Base-by-base conservation (phyloP, 1,140 invertebrate species). In the Macrotrachela quadricornifera region DNA sequence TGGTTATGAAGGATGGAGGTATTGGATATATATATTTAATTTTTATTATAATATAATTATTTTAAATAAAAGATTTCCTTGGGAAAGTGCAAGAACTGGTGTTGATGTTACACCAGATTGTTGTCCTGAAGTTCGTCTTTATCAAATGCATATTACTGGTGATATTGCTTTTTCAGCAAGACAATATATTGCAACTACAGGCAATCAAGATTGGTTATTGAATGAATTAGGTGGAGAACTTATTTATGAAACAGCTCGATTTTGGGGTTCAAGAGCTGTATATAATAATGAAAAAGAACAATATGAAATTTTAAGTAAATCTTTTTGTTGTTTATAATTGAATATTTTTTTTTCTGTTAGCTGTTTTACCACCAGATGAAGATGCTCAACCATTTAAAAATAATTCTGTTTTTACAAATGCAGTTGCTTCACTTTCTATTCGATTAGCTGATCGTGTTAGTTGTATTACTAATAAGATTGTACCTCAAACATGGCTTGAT, bases 361-460 rank as follows among this genome's bases (percentile, higher is more conserved):
- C 57, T 47, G 72, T 73, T 9, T 71, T 71, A 67, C 67, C 69
- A 17, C 72, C 72, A 37, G 72, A 74, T 62, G 72, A 74, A 58
- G 65, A 61, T 45, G 63, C 71, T 49, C 57, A 57, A 39, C 57
- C 49, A 14, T 43, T 55, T 38, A 61, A 68, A 12, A 64, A 69
- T 53, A 70, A 71, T 56, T 70, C 67, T 18, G 65, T 59, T 1
- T 71, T 67, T 55, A 74, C 72, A 10, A 74, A 74, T 57, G 51
- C 58, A 38, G 58, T 67, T 1, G 71, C 71, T 13, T 59, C 59
- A 10, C 59, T 66, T 45, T 57, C 64, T 6, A 61, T 63, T 42
- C 60, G 58, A 45, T 63, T 62, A 52, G 62, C 63, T 16, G 55
- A 10, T n/a, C 38, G 21, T n/a, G 49, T 44, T 17, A n/a, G 16